A percentile compares a stretch with the other conserved stretches of the same genome.
Conservation (phyloP, 1,140 invertebrate genomes). For the Arion vulgaris region DNA sequence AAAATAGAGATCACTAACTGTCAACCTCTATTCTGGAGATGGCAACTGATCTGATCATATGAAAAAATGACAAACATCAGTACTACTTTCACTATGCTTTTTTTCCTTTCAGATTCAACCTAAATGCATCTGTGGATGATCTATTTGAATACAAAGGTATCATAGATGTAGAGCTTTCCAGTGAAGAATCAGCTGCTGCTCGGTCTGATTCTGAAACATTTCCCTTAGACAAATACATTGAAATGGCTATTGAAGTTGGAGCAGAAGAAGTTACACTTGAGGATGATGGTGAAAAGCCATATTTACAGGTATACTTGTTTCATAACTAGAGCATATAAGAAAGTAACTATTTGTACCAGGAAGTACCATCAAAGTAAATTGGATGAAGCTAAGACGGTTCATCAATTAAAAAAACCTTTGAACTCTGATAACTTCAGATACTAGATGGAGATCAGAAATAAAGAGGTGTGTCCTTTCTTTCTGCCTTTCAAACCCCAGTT, state of each 20-base stretch:
- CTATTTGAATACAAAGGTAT: constrained; percentile 35
- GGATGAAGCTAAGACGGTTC: neutral
- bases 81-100: no score
- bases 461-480: no score
- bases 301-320: constrained; percentile 23
- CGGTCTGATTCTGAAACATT: constrained; percentile 5
- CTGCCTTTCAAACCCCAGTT: no score
- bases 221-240: constrained; percentile 33
- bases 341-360: neutral
- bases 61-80: no score
- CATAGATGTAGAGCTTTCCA: constrained; percentile 7
- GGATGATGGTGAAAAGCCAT: constrained; percentile 18
- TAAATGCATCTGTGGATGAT: constrained; percentile 13
- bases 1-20: no score
- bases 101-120: constrained; percentile 24
- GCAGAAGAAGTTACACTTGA: constrained; percentile 35
- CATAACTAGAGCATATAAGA: no score
- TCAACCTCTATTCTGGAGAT: no score
- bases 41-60: no score
- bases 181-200: neutral
- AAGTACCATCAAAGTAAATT: neutral
- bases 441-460: no score
- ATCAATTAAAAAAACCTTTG: neutral
- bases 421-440: no score
- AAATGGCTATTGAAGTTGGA: constrained; percentile 23